phyloP scores from a whole-genome alignment of 2,797 vertebrate species.

The Cossypha dichroa region DNA sequence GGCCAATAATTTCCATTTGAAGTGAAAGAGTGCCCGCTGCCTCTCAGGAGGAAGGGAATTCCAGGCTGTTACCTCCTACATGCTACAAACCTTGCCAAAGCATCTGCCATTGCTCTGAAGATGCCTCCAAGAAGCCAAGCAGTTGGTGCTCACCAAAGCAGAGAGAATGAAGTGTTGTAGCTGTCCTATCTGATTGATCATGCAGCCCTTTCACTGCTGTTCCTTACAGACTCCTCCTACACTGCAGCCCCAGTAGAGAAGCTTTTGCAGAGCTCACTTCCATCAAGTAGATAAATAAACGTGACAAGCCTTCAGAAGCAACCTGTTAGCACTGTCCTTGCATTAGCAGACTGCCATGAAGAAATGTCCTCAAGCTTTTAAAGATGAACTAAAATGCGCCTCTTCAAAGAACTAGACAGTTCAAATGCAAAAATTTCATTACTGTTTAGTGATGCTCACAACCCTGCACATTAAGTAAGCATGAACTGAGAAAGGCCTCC shows the following conservation, averaged over 20 bases:
- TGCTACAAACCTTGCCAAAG: not conserved
- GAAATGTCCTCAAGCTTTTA: slow-evolving; percentile 17
- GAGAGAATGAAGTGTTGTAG: not conserved
- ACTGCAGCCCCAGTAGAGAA: not conserved
- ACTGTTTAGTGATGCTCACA: not conserved
- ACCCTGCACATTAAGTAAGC: not conserved
- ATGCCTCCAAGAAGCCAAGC: not conserved
- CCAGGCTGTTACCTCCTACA: not conserved
- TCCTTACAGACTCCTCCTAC: not conserved
- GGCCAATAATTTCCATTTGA: not conserved
- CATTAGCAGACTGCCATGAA: not conserved
- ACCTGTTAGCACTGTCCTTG: slow-evolving; percentile 24
- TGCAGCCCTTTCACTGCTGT: slow-evolving; percentile 3
- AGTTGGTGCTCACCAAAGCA: not conserved
- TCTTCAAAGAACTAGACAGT: not conserved
- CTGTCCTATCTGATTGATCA: not conserved
- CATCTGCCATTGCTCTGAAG: not conserved
- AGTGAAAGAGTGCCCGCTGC: not conserved
- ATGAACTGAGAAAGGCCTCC: not conserved
- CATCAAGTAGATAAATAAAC: not conserved
- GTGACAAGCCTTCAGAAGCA: not conserved
- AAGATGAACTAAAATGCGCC: not conserved
- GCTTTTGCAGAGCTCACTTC: not conserved
- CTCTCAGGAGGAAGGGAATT: not conserved
- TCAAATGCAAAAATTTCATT: not conserved